A percentile compares a stretch with the other conserved stretches of the same genome.
phyloP scores from a whole-genome alignment of 2,113 vertebrate genomes.

The Oreotragus oreotragus region DNA sequence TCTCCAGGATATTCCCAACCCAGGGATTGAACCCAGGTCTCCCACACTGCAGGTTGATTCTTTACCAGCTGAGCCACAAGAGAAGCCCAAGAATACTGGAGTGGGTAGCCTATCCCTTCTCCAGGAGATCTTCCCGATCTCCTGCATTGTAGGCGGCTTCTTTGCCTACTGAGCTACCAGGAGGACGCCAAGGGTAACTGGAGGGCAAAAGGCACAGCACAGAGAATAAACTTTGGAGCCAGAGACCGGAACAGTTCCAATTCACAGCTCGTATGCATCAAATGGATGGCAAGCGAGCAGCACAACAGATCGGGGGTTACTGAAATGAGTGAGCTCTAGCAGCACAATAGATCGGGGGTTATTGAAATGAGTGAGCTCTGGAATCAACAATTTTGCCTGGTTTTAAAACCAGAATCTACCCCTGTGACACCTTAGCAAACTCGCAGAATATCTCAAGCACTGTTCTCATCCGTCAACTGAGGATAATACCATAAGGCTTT shows the following conservation, averaged over 20 bases:
- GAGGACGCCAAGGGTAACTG: accelerated
- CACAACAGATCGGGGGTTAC: too few species aligned
- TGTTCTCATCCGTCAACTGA: not conserved
- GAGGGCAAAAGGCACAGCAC: too few species aligned
- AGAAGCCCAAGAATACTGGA: not conserved
- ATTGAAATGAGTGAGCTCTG: not conserved
- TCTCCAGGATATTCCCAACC: not conserved
- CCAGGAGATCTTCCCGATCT: not conserved
- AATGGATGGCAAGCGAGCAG: not conserved
- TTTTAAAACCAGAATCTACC: not conserved
- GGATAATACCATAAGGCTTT: not conserved
- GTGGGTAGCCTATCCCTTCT: not conserved
- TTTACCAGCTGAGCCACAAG: not conserved
- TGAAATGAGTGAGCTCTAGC: not conserved
- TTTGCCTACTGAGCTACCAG: not conserved
- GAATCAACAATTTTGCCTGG: not conserved
- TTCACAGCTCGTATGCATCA: too few species aligned
- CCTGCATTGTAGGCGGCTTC: not conserved
- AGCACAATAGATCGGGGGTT: not conserved
- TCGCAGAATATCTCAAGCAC: not conserved
- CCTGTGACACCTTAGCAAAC: not conserved
- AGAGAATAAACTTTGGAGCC: not conserved
- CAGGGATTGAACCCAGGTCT: not conserved
- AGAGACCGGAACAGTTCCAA: not conserved
- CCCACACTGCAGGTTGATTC: not conserved